These are phyloP conservation scores for Dicaeum eximium DNA, from an alignment of 2,113 vertebrate species.

Conservation along the genomic window DNA sequence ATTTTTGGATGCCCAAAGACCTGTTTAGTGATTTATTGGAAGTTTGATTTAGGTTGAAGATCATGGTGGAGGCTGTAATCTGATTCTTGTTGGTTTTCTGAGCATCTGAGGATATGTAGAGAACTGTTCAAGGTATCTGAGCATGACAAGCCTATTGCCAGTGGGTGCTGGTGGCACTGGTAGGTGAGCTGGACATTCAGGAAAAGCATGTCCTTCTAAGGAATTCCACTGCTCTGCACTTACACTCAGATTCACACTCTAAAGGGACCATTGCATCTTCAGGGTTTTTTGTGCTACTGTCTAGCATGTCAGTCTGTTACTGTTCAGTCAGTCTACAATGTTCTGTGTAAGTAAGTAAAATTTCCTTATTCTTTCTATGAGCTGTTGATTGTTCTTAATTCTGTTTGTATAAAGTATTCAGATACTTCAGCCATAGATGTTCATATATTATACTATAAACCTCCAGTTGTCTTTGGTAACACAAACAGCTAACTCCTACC, in stretches of 20 bases:
- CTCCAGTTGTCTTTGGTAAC: neutral
- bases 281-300: neutral
- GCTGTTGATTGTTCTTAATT: neutral
- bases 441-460: neutral
- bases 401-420: neutral
- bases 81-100: neutral
- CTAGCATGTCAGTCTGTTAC: neutral
- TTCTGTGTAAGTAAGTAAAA: neutral
- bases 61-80: neutral
- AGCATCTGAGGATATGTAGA: neutral
- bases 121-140: neutral
- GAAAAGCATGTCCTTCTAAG: accelerated
- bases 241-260: neutral
- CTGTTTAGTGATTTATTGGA: neutral
- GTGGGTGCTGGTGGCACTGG: neutral
- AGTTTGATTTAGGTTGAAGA: neutral
- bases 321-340: neutral
- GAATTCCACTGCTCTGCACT: neutral
- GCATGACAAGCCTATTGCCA: neutral
- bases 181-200: neutral
- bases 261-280: neutral
- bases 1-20: neutral
- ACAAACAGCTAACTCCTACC: neutral
- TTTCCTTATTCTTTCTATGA: neutral
- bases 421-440: neutral